A percentile compares a stretch with the other conserved stretches of the same genome.
Evolutionary conservation across 2,113 vertebrate species (phyloP).

Genomic region (Psettodes erumei): DNA sequence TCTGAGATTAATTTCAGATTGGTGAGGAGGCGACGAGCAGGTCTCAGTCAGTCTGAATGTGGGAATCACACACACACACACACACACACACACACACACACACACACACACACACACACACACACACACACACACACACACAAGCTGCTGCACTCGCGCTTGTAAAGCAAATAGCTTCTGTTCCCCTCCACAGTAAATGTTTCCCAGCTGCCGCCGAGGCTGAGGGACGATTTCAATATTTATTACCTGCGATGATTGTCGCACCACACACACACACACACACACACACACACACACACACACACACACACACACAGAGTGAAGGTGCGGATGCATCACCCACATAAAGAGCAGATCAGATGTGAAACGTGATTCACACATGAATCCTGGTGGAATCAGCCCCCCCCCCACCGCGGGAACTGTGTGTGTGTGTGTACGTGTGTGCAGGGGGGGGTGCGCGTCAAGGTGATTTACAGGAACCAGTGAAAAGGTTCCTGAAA

Average conservation of each 20-base stretch:
- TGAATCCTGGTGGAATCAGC: too few relatives aligned
- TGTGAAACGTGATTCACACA: too few relatives aligned
- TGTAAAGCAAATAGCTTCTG: conserved; percentile 57
- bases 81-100: not conserved
- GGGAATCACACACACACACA: not conserved
- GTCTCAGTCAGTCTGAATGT: conserved; percentile 28
- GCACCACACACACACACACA: conserved; percentile 22
- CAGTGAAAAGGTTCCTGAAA: too few relatives aligned
- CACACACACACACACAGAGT: not conserved
- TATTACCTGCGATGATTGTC: conserved; percentile 63
- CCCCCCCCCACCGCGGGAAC: too few relatives aligned
- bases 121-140: conserved; percentile 4
- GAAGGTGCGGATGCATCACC: too few relatives aligned
- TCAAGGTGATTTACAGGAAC: too few relatives aligned
- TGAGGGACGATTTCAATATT: conserved; percentile 62
- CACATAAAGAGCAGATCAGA: too few relatives aligned
- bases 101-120: not conserved
- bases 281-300: conserved; percentile 4
- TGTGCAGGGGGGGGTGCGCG: too few relatives aligned
- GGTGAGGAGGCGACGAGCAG: conserved; percentile 16
- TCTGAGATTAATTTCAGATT: conserved; percentile 40
- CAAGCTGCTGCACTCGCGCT: conserved; percentile 42
- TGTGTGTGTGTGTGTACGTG: too few relatives aligned
- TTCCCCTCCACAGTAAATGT: conserved; percentile 54
- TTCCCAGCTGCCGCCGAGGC: conserved; percentile 33